Percentiles rank a stretch among this genome's conserved stretches.
Evolutionary conservation across 1,140 invertebrate species (phyloP).

Genomic region (Drosophila rufa): DNA sequence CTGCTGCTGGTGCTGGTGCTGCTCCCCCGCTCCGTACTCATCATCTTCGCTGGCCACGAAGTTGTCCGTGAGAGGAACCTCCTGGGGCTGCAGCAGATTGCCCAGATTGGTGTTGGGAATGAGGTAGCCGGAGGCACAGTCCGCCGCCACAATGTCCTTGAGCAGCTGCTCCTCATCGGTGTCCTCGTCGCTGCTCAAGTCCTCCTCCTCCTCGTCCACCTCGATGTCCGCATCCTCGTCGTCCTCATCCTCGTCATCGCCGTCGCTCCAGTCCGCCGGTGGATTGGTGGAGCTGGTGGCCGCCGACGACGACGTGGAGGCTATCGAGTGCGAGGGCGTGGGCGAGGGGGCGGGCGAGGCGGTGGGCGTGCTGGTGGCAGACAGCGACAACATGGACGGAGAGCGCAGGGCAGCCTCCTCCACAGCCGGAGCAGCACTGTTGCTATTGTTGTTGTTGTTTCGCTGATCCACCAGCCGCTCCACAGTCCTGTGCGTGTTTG

Average conservation of each 20-base stretch:
- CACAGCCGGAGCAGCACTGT: constrained; percentile 24
- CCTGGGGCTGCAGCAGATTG: constrained; percentile 81
- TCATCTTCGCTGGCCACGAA: constrained; percentile 84
- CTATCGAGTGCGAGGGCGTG: constrained; percentile 75
- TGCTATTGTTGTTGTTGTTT: constrained; percentile 62
- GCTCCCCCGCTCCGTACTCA: constrained; percentile 44
- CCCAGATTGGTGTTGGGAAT: constrained; percentile 85
- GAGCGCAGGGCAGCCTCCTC: constrained; percentile 46
- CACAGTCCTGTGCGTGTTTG: constrained; percentile 50
- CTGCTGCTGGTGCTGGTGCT: background rate
- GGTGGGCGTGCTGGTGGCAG: constrained; percentile 70
- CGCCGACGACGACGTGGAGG: constrained; percentile 67
- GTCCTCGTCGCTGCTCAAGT: constrained; percentile 35
- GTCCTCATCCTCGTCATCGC: constrained; percentile 70
- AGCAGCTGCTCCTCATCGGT: constrained; percentile 56
- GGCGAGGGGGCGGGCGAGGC: constrained; percentile 72
- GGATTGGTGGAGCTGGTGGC: constrained; percentile 71
- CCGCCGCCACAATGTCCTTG: constrained; percentile 72
- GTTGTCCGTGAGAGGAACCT: constrained; percentile 83
- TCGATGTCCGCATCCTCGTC: constrained; percentile 40
- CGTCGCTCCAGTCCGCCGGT: constrained; percentile 76
- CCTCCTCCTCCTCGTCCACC: constrained; percentile 45
- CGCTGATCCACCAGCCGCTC: constrained; percentile 73
- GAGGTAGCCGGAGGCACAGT: constrained; percentile 83
- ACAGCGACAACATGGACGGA: constrained; percentile 74